These are phyloP conservation scores for Crotalus horridus DNA, from an alignment of 2,113 vertebrate species.

Conservation along the genomic window DNA sequence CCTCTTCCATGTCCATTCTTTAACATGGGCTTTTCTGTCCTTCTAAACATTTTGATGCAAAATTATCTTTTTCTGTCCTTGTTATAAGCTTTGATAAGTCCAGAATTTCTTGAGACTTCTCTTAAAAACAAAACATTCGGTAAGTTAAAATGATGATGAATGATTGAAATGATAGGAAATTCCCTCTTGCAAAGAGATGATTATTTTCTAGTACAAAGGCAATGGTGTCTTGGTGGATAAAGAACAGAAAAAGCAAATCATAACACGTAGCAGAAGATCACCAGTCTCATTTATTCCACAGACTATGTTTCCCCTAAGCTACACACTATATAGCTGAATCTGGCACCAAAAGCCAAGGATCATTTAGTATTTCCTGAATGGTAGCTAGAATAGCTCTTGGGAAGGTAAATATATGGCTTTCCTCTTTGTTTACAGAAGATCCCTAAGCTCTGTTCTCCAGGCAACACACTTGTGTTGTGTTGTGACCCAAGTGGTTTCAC, in stretches of 20 bases:
- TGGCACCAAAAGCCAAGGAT: neutral
- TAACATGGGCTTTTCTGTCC: neutral
- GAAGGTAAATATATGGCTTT: neutral
- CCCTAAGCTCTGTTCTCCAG: neutral
- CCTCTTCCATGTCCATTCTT: neutral
- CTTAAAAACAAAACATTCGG: neutral
- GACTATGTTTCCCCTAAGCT: neutral
- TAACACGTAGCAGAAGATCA: neutral
- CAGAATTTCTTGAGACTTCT: neutral
- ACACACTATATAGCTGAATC: neutral
- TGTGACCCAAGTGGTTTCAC: neutral
- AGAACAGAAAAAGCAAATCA: neutral
- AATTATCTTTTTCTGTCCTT: neutral
- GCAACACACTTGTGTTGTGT: neutral
- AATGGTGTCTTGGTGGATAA: too few species aligned
- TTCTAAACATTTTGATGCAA: neutral
- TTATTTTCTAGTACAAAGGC: neutral
- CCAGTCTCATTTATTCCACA: neutral
- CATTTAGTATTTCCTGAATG: neutral
- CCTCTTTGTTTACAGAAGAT: neutral
- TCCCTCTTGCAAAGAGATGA: neutral
- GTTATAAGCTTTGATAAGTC: neutral
- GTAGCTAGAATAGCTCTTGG: neutral
- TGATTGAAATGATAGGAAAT: neutral
- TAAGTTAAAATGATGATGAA: neutral